Conservation (phyloP, 2,888 invertebrate genomes). For the Plusia festucae region DNA sequence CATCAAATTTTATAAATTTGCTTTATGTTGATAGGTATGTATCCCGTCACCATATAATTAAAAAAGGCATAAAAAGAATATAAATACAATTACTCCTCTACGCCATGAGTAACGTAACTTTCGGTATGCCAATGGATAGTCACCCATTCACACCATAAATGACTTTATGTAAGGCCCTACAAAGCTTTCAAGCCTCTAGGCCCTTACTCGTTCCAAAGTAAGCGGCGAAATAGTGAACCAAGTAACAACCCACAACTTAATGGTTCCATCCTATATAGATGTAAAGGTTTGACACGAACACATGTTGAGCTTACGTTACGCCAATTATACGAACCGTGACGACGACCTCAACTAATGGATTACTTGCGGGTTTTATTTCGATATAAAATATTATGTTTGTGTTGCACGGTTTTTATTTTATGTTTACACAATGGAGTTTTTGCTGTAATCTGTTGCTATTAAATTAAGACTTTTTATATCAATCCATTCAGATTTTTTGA, state of each 20-base stretch:
- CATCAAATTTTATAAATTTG: too few relatives aligned
- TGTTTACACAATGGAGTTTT: conserved; percentile 17
- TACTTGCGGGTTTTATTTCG: conserved; percentile 19
- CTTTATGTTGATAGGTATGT: too few relatives aligned
- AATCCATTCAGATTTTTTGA: background rate
- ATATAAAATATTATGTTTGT: conserved; percentile 33
- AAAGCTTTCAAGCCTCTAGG: background rate
- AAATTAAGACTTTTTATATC: background rate
- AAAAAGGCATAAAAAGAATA: too few relatives aligned
- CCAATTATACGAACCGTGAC: conserved; percentile 34
- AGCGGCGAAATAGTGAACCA: conserved; percentile 32
- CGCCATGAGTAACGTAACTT: too few relatives aligned
- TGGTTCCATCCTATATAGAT: conserved; percentile 31
- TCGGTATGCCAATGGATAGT: too few relatives aligned
- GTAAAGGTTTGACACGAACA: conserved; percentile 37
- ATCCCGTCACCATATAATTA: too few relatives aligned
- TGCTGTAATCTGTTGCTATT: background rate
- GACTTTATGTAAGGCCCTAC: background rate
- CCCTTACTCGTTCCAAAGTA: background rate
- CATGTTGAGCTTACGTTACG: conserved; percentile 35
- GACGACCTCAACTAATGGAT: conserved; percentile 42
- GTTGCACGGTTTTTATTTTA: conserved; percentile 29
- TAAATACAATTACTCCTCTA: too few relatives aligned
- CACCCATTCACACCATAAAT: too few relatives aligned
- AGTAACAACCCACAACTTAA: conserved; percentile 42